Base-by-base conservation (phyloP, 1,140 invertebrate genomes). In the Camponotus floridanus region DNA sequence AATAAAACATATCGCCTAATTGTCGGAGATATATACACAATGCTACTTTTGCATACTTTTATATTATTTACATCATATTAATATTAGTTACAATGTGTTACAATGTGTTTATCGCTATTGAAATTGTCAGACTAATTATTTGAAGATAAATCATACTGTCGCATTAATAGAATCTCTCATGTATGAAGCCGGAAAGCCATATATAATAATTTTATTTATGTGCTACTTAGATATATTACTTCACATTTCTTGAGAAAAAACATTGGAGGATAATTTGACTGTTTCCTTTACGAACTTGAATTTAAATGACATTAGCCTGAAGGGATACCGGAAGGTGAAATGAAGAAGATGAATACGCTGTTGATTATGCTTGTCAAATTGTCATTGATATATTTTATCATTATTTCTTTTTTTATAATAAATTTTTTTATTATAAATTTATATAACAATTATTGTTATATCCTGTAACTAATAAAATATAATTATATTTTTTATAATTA, bases 141-240 rank as follows among this genome's bases (percentile, higher is more conserved):
- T 57, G n/a, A 62, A 45, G 55, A 61, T 18, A 74, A 31, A 48
- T 73, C 13, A 42, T 61, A 45, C 39, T 36, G 33, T 6, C 33
- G 11, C 39, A 92, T 93, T 92, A 93, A 57, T n/a, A n/a, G 88
- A 91, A 31, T 87, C 79, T 71, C 64, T 92, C 86, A 86, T 87
- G 90, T 93, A 91, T 92, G 83, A 92, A 93, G 86, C 73, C 85
- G 81, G 85, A 74, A 90, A 93, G 91, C 91, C 87, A 92, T 83
- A 90, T 91, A 76, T 15, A 57, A 76, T 65, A 86, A 73, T 91
- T 91, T 87, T 87, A 92, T 92, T 92, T 85, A 91, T 61, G 62
- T 87, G 81, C 67, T 86, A 87, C 33, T 21, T 83, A 59, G 78
- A 71, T n/a, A 31, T 71, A 88, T 85, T 57, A 76, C 26, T 21